These are phyloP conservation scores for Anniella stebbinsi DNA, from an alignment of 2,797 vertebrate species.

Conservation along the genomic window DNA sequence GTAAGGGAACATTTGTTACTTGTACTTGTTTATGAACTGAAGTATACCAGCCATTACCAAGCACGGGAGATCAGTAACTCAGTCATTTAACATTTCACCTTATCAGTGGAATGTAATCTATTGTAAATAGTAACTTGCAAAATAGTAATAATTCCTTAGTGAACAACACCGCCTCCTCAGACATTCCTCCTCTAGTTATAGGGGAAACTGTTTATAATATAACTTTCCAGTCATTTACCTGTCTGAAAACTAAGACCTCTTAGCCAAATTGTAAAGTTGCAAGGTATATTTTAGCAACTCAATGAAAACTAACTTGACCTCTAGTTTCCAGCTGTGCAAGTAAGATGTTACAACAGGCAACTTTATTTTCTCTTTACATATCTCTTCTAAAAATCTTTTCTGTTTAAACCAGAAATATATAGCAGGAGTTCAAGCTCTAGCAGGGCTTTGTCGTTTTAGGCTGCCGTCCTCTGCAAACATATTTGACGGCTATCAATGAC, in stretches of 20 bases:
- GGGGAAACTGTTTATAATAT: background rate
- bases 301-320: no score
- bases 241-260: background rate
- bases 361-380: no score
- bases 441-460: no score
- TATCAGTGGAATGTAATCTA: constrained; percentile 19
- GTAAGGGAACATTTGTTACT: background rate
- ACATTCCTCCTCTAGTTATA: background rate
- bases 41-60: background rate
- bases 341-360: no score
- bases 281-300: background rate
- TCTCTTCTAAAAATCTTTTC: no score
- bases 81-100: constrained; percentile 8
- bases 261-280: background rate
- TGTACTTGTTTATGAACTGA: background rate
- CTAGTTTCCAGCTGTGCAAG: no score
- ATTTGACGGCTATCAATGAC: background rate
- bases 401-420: no score
- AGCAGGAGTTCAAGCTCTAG: no score
- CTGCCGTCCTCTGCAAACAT: background rate
- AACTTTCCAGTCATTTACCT: background rate
- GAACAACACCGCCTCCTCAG: background rate
- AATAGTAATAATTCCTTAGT: background rate
- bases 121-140: background rate
- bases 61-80: background rate